Evolutionary conservation across 2,113 vertebrate genomes (phyloP).

Genomic region (Scytalopus superciliaris): DNA sequence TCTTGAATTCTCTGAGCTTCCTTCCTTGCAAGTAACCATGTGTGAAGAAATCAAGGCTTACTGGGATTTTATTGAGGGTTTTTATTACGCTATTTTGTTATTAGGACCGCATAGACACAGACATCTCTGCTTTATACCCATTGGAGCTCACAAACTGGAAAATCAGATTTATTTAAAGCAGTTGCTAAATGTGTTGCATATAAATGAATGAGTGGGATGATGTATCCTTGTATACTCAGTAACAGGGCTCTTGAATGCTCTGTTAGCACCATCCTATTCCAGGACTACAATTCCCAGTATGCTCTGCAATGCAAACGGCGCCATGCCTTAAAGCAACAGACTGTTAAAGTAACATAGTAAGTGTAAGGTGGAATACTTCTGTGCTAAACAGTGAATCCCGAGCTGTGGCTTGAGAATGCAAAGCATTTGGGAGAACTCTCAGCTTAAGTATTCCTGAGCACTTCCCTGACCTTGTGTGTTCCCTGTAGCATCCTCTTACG

Average conservation of each 20-base stretch:
- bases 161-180: background rate
- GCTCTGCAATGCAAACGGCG: background rate
- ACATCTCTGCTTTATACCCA: background rate
- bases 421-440: background rate
- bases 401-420: background rate
- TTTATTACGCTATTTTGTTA: background rate
- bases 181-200: background rate
- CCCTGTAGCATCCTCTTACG: rapidly evolving
- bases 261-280: rapidly evolving
- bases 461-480: background rate
- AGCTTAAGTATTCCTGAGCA: background rate
- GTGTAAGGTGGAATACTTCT: background rate
- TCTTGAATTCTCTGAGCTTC: background rate
- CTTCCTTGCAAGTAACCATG: background rate
- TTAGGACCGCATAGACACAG: background rate
- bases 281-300: background rate
- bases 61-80: background rate
- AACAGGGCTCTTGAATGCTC: background rate
- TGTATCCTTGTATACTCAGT: background rate
- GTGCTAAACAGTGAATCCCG: background rate
- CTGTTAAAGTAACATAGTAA: rapidly evolving
- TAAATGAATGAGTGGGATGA: background rate
- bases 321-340: background rate
- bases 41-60: background rate
- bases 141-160: background rate